Base-by-base conservation (phyloP, 1,140 invertebrate species). In the Anastrepha ludens region DNA sequence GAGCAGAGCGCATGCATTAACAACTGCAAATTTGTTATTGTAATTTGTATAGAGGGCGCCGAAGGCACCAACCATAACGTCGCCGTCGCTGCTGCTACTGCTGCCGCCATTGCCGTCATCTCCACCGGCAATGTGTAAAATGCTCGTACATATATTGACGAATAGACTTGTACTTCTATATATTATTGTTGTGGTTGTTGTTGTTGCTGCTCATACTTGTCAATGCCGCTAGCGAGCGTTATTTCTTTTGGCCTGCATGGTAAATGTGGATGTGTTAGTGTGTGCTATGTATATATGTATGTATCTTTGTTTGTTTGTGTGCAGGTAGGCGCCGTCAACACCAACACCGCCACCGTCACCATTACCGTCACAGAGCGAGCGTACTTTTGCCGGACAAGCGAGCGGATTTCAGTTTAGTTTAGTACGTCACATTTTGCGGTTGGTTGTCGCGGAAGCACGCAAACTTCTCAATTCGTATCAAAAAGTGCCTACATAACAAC, bases 341-440 rank as follows among this genome's bases (percentile, higher is more conserved):
- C 41, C 29, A 70, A 70, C 44, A 81, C 65, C 29, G 41, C 39
- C 39, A 44, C 13, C 60, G 11, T 8, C 67, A n/a, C 39, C 17
- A 11, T 3, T 13, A 78, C 11, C 44, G 44, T 47, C n/a, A 55
- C 41, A 55, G 44, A 81, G 74, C 74, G 74, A 8, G n/a, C 50
- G 74, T 55, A 81, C 41, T 2, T 2, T 15, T 50, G n/a, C 74
- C 74, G 74, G 74, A 81, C 74, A 13, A 81, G 74, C 47, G 41
- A 81, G 47, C 74, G 74, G 44, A 44, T 81, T 88, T 88, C 59
- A 88, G 87, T 88, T 88, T 88, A 88, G 87, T 86, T 88, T 88
- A 88, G 87, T 88, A 86, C 87, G 87, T 88, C 87, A 86, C 87
- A 65, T 88, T 88, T 87, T 88, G 87, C 85, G 87, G 87, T 88